phyloP scores from a whole-genome alignment of 2,888 invertebrate species.

The Beris morrisii region DNA sequence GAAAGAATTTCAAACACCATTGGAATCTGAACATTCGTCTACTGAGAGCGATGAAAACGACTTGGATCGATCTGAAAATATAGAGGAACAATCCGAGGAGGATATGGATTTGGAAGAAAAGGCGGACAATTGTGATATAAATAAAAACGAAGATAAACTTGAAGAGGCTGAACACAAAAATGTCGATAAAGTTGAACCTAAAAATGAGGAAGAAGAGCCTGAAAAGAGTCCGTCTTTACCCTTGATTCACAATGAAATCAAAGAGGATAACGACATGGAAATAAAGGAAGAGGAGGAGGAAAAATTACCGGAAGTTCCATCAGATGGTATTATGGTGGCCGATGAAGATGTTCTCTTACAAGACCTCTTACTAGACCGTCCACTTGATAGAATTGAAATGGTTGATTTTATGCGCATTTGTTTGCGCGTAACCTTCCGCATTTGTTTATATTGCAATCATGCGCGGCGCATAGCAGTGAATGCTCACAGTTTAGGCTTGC shows the following conservation, averaged over 20 bases:
- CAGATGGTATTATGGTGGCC: conserved; percentile 60
- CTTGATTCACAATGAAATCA: conserved; percentile 43
- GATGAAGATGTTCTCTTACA: conserved; percentile 67
- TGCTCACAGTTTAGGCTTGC: conserved; percentile 76
- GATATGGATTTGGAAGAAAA: conserved; percentile 43
- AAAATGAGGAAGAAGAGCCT: not conserved
- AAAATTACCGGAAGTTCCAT: conserved; percentile 36
- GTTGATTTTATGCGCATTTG: conserved; percentile 74
- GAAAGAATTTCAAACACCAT: conserved; percentile 59
- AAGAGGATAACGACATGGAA: conserved; percentile 51
- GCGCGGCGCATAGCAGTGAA: conserved; percentile 83
- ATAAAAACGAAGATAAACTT: conserved; percentile 26
- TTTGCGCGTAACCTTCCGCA: conserved; percentile 67
- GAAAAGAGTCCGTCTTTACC: not conserved
- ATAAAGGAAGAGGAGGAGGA: conserved; percentile 22
- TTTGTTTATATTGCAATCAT: conserved; percentile 84
- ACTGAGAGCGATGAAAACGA: conserved; percentile 49
- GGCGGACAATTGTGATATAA: not conserved
- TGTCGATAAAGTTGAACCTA: not conserved
- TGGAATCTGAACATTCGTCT: conserved; percentile 51
- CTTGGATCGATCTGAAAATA: conserved; percentile 38
- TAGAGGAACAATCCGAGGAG: conserved; percentile 15
- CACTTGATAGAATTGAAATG: conserved; percentile 73
- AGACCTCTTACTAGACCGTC: conserved; percentile 73
- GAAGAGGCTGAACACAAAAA: conserved; percentile 9